Base-by-base conservation (phyloP, 2,797 vertebrate species). In the Manis pentadactyla region DNA sequence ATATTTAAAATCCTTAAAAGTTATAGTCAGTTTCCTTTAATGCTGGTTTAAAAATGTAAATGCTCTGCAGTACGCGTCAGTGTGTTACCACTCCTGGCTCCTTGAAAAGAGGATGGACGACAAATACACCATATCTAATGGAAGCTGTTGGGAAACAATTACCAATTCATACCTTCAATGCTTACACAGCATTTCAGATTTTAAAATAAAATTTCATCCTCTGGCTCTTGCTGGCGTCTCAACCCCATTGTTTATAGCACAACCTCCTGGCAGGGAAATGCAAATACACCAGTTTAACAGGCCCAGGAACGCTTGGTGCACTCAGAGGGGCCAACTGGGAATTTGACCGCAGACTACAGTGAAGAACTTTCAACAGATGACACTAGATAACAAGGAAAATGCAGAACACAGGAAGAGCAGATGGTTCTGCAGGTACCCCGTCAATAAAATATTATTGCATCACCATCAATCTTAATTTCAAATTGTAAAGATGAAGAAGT, bases 161-260 rank as follows among this genome's bases (percentile, higher is more conserved):
- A 46, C 83, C 25, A 31, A 89, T 90, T 97, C 97, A 78, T 78
- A 88, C 85, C 94, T 92, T 51, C 90, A 97, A 51, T 91, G 97
- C 95, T 94, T 97, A 97, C 96, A 83, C 96, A 97, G 97, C 98
- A 98, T 96, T 97, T 97, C 93, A 93, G 96, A 97, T 97, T 97
- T 97, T 96, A 95, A 98, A 98, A 96, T 97, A 95, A 96, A 94
- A 97, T 96, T 98, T 85, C 66, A 92, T 64, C 7, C 81, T 53
- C 5, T 68, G 49, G 93, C 68, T 93, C 77, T 93, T 0, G 49
- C 74, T 34, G 11, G 3, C 61, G 37, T 7, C 1, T 93, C 69
- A 87, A 96, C 71, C 84, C 74, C 71, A 61, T 7, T 94, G 97
- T 94, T 96, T 91, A 92, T 5, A 98, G 97, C 90, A 94, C 88